Conservation (phyloP, 2,113 vertebrate species). For the Numenius arquata region DNA sequence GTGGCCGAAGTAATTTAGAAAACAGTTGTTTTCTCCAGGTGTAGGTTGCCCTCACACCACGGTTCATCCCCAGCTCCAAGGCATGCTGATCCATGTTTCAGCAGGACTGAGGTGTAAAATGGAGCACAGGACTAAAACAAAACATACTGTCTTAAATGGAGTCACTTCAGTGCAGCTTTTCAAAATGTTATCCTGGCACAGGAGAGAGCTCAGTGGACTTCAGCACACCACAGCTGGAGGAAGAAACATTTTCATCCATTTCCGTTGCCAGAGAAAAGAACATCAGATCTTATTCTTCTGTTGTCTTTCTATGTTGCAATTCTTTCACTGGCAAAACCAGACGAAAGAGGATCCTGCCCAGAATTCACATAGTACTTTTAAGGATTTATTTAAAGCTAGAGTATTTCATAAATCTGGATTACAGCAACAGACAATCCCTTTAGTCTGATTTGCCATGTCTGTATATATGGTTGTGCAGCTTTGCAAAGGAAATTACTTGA, state of each 20-base stretch:
- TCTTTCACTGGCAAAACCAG: not conserved
- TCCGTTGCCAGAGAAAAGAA: not conserved
- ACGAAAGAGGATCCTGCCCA: not conserved
- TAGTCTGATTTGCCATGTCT: not conserved
- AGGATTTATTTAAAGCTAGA: not conserved
- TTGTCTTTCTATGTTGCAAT: not conserved
- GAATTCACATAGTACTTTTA: not conserved
- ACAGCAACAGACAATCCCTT: not conserved
- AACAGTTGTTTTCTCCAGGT: not conserved
- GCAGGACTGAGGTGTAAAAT: not conserved
- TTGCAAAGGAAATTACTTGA: not conserved
- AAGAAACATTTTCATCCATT: not conserved
- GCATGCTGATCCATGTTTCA: not conserved
- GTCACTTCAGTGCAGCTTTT: too few relatives aligned
- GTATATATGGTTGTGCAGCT: not conserved
- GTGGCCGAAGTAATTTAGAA: rapidly evolving
- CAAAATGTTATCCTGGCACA: not conserved
- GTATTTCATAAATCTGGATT: not conserved
- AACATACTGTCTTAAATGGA: not conserved
- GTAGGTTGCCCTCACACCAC: too few relatives aligned
- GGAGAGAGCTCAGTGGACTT: not conserved
- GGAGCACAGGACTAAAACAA: not conserved
- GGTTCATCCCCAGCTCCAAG: not conserved
- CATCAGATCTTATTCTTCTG: not conserved
- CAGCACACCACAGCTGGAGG: not conserved